Evolutionary conservation across 2,113 vertebrate species (phyloP).

Genomic region (Melanerpes aurifrons): DNA sequence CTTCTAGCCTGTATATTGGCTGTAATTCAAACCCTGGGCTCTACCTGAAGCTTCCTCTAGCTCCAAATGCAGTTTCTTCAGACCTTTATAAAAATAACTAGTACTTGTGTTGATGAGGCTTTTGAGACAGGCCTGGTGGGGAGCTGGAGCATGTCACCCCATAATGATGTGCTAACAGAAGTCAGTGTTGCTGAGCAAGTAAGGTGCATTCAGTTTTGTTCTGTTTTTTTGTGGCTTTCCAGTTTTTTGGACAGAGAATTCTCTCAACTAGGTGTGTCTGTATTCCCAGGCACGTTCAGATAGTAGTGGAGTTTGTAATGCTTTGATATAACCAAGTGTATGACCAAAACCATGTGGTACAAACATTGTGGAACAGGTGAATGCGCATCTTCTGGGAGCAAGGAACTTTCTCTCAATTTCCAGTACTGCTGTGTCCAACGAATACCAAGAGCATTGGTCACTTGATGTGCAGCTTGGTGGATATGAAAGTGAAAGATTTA

Average conservation of each 20-base stretch:
- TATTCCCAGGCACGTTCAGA: background rate
- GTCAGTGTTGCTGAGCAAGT: background rate
- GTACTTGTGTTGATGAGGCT: background rate
- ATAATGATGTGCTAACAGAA: background rate
- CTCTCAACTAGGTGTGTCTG: background rate
- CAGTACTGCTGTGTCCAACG: background rate
- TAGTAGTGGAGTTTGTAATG: background rate
- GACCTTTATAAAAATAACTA: background rate
- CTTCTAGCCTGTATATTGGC: background rate
- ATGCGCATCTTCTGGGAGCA: background rate
- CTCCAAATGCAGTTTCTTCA: background rate
- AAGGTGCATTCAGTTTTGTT: background rate
- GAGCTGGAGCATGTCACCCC: background rate
- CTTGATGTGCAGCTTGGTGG: background rate
- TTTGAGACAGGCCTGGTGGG: background rate
- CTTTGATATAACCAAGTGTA: background rate
- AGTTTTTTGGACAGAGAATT: background rate
- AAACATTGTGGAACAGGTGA: background rate
- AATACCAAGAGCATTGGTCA: accelerated
- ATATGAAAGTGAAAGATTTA: background rate
- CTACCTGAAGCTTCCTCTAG: background rate
- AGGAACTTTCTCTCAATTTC: background rate
- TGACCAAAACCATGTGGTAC: background rate
- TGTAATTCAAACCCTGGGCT: background rate
- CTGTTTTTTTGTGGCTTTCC: background rate